Evolutionary conservation across 2,113 vertebrate species (phyloP), one percentile per base, ranked within the genome.

Genomic region (Leucosticte australis): DNA sequence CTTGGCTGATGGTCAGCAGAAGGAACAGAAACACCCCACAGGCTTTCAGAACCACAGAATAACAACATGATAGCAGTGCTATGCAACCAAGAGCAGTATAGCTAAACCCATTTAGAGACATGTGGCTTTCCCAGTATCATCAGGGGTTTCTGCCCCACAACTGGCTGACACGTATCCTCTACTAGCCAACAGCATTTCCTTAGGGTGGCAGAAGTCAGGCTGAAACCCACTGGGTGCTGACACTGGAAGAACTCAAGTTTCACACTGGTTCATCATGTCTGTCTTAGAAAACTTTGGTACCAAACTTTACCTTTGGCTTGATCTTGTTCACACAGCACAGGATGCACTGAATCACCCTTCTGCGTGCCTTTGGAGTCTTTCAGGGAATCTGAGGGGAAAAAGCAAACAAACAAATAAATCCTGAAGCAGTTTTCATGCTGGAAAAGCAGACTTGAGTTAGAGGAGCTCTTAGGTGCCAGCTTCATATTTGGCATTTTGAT

Each of bases 251-350:
- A 78, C 44, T 46, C 13, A 74, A n/a, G 57, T 46, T 95, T 83
- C 73, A 83, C 87, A 22, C 19, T 28, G 69, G 33, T 74, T 93
- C 56, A 37, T 88, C 92, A 90, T 70, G 47, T 74, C 46, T 46
- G 28, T 26, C 55, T 46, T 68, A 37, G 57, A 74, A 68, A 84
- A 41, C 56, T 57, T 60, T 33, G 26, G 53, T 23, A 47, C 8
- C 67, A 70, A 84, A 75, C 92, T 63, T 95, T 96, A 98, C 98
- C 98, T 94, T 87, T 37, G 12, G 91, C 75, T 90, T 95, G 87
- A 62, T 97, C 96, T 95, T 97, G 94, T 50, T 97, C 94, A 77
- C 83, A 91, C 6, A 22, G 31, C 62, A 88, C 70, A 74, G 95
- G 78, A 86, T 82, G 85, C 33, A 41, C 84, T 42, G 76, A 81